These are phyloP conservation scores for Heliconius hortense DNA, from an alignment of 2,888 invertebrate genomes.

Conservation along the genomic window DNA sequence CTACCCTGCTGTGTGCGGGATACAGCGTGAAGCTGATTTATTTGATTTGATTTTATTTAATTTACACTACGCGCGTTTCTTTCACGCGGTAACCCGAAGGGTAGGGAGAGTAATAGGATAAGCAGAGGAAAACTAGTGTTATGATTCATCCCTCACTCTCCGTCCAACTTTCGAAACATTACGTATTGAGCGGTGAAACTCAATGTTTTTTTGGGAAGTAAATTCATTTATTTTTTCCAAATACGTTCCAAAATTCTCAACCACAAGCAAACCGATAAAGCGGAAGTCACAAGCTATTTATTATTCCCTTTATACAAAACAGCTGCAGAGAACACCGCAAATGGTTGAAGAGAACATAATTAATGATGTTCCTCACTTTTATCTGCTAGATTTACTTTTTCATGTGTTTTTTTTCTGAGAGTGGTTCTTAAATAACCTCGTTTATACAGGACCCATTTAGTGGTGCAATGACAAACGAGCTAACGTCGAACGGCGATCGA, in stretches of 20 bases:
- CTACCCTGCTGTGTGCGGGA: too few relatives aligned
- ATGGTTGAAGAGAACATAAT: constrained; percentile 55
- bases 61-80: too few relatives aligned
- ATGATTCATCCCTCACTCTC: too few relatives aligned
- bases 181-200: too few relatives aligned
- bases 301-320: constrained; percentile 44
- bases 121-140: too few relatives aligned
- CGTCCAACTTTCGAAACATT: too few relatives aligned
- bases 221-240: not conserved
- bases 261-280: constrained; percentile 33
- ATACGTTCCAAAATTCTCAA: constrained; percentile 21
- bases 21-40: too few relatives aligned
- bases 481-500: constrained; percentile 63
- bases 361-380: constrained; percentile 69
- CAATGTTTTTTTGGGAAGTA: not conserved
- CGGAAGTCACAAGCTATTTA: constrained; percentile 42
- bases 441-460: constrained; percentile 71
- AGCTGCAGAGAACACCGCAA: constrained; percentile 47
- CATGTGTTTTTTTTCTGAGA: constrained; percentile 59
- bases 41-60: too few relatives aligned
- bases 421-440: constrained; percentile 69
- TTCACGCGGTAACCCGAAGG: too few relatives aligned
- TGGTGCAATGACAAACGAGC: constrained; percentile 74
- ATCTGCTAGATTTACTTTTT: constrained; percentile 64
- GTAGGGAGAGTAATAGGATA: too few relatives aligned